Evolutionary conservation across 2,113 vertebrate genomes (phyloP), one percentile per base, ranked within the genome.

Genomic region (Sciurus niger): DNA sequence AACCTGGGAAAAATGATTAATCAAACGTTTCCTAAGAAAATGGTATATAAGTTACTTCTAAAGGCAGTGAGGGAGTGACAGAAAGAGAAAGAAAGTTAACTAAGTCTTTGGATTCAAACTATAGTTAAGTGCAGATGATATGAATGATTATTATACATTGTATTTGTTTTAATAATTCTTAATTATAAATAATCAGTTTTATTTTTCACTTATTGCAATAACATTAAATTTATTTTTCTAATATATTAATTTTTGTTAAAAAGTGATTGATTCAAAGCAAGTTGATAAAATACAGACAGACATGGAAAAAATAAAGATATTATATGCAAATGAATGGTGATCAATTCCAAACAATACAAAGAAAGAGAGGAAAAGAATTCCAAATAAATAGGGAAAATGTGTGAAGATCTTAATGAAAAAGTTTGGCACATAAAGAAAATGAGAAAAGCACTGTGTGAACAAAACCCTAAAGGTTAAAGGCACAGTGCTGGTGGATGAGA

Each of bases 121-220:
- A 2, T 24, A 68, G 22, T 60, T 68, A 70, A 60, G 10, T 30
- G 2, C 2, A 68, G 20, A 70, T 60, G 17, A 92, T 40, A 43
- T 25, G 20, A 48, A n/a, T 89, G 79, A 63, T 72, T 90, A 60
- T 78, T 58, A 72, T 2, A 63, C 25, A 20, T 8, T 68, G 9
- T 83, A 84, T 77, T 85, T 89, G 32, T 58, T 95, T 87, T 63
- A 55, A 53, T 82, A 83, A 92, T 85, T 63, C 40, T 88, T n/a
- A 79, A 55, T 48, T 79, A 46, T 3, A 78, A 48, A 91, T 83
- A 67, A 55, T 84, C 24, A 6, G 24, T 60, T 70, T 80, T 65
- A 85, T 53, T 74, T 92, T 82, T 90, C 4, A 85, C 70, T 84
- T 88, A 84, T 83, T 72, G 4, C 25, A 87, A 87, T 58, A 18